Percentiles rank a stretch among this genome's conserved stretches.
These are phyloP conservation scores for Globia sparganii DNA, from an alignment of 2,888 invertebrate genomes.

Conservation along the genomic window DNA sequence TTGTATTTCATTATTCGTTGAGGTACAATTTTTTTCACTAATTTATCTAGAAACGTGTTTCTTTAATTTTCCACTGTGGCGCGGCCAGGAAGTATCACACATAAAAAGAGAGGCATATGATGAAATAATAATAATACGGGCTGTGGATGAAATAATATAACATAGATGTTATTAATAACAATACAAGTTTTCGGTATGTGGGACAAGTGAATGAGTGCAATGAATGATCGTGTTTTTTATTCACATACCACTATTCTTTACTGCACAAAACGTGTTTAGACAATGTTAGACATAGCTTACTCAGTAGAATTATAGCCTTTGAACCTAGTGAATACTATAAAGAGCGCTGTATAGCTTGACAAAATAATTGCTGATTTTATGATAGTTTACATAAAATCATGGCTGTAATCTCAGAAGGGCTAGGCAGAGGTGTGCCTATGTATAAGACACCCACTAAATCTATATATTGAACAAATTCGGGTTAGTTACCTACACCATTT, in stretches of 20 bases:
- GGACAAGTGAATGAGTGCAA: conserved; percentile 18
- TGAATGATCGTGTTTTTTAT: conserved; percentile 52
- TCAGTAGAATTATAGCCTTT: conserved; percentile 10
- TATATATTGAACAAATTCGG: too few relatives aligned
- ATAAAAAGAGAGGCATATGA: background rate
- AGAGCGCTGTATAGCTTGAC: background rate
- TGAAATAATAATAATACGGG: too few relatives aligned
- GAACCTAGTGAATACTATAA: conserved; percentile 41
- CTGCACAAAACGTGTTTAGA: conserved; percentile 69
- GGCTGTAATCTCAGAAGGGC: background rate
- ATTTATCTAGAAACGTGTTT: too few relatives aligned
- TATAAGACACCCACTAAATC: too few relatives aligned
- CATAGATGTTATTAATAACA: conserved; percentile 34
- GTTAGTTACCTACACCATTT: too few relatives aligned
- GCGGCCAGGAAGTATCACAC: too few relatives aligned
- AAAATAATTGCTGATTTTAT: background rate
- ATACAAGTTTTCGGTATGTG: background rate
- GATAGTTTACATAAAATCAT: background rate
- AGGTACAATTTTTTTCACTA: too few relatives aligned
- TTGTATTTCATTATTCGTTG: too few relatives aligned
- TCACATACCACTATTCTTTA: conserved; percentile 47
- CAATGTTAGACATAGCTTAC: conserved; percentile 61
- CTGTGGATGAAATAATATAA: background rate
- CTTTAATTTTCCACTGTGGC: too few relatives aligned
- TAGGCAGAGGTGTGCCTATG: background rate